Evolutionary conservation across 2,113 vertebrate species (phyloP).

Genomic region (Anarrhichthys ocellatus): DNA sequence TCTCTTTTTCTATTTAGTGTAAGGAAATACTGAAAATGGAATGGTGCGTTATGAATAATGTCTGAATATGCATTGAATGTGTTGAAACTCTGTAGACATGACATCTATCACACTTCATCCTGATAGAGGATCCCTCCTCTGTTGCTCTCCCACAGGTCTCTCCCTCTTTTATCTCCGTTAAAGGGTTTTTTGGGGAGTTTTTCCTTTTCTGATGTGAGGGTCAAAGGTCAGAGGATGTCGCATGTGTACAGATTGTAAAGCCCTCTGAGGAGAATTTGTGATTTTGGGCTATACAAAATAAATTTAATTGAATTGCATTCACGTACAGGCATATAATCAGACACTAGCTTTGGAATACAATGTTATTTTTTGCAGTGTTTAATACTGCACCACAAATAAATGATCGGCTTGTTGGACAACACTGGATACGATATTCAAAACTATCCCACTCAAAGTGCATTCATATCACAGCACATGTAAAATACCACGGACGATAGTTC

Average conservation of each 20-base stretch:
- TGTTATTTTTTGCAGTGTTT: slow-evolving; percentile 3
- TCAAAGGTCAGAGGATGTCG: no score
- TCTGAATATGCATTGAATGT: no score
- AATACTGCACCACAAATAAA: background rate
- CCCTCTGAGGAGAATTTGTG: no score
- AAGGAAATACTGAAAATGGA: background rate
- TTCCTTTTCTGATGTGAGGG: no score
- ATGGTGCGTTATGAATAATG: background rate
- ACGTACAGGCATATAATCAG: background rate
- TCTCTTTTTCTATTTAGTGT: background rate
- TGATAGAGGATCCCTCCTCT: no score
- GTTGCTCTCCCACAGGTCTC: no score
- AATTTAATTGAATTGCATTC: background rate
- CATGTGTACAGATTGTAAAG: no score
- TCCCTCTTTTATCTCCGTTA: no score
- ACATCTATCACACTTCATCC: no score
- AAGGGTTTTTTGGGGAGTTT: no score
- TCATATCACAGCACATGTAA: background rate
- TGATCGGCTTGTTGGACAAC: background rate
- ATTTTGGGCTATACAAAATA: no score
- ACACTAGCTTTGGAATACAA: background rate
- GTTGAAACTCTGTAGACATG: no score
- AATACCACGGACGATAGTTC: background rate
- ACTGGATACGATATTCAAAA: background rate
- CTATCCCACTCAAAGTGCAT: background rate